Conservation (phyloP, 2,888 invertebrate genomes). For the Ennomos fuscantarius region DNA sequence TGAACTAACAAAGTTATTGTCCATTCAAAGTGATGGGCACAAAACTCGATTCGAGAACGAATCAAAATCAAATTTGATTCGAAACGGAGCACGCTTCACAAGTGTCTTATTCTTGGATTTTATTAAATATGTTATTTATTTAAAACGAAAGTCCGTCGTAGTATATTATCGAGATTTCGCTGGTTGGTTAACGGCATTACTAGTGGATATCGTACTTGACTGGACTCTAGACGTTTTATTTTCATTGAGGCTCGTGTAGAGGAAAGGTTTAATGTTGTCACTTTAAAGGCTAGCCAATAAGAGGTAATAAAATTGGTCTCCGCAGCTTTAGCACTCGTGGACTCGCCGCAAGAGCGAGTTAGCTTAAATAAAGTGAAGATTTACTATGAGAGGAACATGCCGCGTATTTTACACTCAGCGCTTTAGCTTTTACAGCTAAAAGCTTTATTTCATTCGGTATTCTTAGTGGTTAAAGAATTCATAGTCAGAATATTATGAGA, state of each 20-base stretch:
- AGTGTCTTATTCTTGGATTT: conserved; percentile 52
- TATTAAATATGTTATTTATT: conserved; percentile 48
- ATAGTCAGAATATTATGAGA: not conserved
- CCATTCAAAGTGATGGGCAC: conserved; percentile 63
- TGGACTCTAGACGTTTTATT: conserved; percentile 41
- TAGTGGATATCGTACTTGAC: conserved; percentile 40
- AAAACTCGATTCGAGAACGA: conserved; percentile 59
- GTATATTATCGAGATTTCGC: conserved; percentile 44
- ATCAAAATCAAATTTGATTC: conserved; percentile 58
- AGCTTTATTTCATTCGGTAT: conserved; percentile 42
- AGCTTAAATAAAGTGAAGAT: conserved; percentile 59
- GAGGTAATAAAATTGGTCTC: conserved; percentile 66
- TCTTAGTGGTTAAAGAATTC: not conserved
- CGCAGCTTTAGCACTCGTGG: conserved; percentile 50
- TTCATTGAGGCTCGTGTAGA: conserved; percentile 43
- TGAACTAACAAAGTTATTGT: conserved; percentile 63
- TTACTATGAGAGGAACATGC: conserved; percentile 55
- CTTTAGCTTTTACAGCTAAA: conserved; percentile 50
- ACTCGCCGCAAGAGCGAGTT: conserved; percentile 51
- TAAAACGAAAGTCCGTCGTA: conserved; percentile 46
- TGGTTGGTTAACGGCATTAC: conserved; percentile 45
- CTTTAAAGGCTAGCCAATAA: conserved; percentile 65
- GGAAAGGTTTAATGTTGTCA: conserved; percentile 61
- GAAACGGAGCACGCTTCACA: conserved; percentile 42
- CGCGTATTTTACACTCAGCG: conserved; percentile 53